Percentiles rank a stretch among this genome's conserved stretches.
phyloP scores from a whole-genome alignment of 2,888 invertebrate species.

The Microchrysa polita region DNA sequence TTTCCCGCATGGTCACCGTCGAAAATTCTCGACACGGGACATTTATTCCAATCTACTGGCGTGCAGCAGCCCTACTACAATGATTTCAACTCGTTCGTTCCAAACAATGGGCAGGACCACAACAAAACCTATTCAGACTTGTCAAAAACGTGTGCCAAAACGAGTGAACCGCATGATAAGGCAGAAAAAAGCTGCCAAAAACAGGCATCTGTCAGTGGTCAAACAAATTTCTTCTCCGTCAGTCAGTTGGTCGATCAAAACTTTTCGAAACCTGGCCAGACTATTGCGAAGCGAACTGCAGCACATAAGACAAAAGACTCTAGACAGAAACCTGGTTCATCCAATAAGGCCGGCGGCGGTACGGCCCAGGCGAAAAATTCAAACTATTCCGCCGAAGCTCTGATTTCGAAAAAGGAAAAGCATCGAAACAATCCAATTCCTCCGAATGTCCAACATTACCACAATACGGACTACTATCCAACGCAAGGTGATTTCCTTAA shows the following conservation, averaged over 20 bases:
- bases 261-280: constrained; percentile 8
- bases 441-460: constrained; percentile 27
- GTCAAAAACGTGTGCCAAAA: constrained; percentile 45
- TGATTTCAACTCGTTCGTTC: constrained; percentile 65
- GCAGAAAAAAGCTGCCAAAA: background rate
- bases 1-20: constrained; percentile 69
- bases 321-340: background rate
- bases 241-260: constrained; percentile 69
- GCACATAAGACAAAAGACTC: constrained; percentile 8
- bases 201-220: background rate
- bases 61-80: constrained; percentile 63
- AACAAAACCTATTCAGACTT: constrained; percentile 1
- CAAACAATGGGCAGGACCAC: constrained; percentile 55
- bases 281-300: background rate
- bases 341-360: background rate
- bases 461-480: constrained; percentile 42
- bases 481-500: background rate
- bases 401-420: constrained; percentile 52
- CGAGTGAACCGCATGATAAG: background rate
- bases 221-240: constrained; percentile 68
- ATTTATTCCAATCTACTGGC: constrained; percentile 21
- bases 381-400: constrained; percentile 53
- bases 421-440: constrained; percentile 28
- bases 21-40: constrained; percentile 58
- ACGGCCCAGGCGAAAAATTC: background rate